Evolutionary conservation across 2,888 invertebrate species (phyloP).

Genomic region (Adelphocoris suturalis): DNA sequence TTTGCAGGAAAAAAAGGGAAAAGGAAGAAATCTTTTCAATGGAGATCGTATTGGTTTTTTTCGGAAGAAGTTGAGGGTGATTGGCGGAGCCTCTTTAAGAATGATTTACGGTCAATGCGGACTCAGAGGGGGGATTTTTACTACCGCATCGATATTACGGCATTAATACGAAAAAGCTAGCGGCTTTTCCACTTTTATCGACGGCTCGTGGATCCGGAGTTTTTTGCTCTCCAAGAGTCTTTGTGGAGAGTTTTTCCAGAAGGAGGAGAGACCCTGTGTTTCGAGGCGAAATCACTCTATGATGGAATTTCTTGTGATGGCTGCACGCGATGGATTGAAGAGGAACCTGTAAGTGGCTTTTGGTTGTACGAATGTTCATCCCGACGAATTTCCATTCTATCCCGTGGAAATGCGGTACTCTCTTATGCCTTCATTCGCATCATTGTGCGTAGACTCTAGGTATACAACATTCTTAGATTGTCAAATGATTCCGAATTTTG

Average conservation of each 20-base stretch:
- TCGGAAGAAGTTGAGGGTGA: background rate
- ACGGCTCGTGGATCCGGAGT: slow-evolving; percentile 39
- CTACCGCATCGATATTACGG: slow-evolving; percentile 47
- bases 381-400: too few relatives aligned
- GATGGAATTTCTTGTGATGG: background rate
- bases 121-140: background rate
- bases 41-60: slow-evolving; percentile 16
- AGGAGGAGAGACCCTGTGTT: background rate
- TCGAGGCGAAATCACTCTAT: background rate
- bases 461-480: too few relatives aligned
- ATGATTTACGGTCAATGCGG: slow-evolving; percentile 35
- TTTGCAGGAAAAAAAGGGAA: background rate
- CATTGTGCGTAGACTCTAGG: too few relatives aligned
- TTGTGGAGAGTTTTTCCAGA: background rate
- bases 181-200: slow-evolving; percentile 36
- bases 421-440: too few relatives aligned
- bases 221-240: background rate
- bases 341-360: background rate
- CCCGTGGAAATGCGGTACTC: too few relatives aligned
- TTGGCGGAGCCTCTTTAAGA: slow-evolving; percentile 25
- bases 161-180: slow-evolving; percentile 48
- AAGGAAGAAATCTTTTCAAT: background rate
- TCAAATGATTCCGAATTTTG: too few relatives aligned
- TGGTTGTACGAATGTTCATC: too few relatives aligned
- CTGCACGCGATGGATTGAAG: slow-evolving; percentile 19